A percentile compares a stretch with the other conserved stretches of the same genome.
phyloP scores from a whole-genome alignment of 2,113 vertebrate species.

The Neolamprologus falcicula region DNA sequence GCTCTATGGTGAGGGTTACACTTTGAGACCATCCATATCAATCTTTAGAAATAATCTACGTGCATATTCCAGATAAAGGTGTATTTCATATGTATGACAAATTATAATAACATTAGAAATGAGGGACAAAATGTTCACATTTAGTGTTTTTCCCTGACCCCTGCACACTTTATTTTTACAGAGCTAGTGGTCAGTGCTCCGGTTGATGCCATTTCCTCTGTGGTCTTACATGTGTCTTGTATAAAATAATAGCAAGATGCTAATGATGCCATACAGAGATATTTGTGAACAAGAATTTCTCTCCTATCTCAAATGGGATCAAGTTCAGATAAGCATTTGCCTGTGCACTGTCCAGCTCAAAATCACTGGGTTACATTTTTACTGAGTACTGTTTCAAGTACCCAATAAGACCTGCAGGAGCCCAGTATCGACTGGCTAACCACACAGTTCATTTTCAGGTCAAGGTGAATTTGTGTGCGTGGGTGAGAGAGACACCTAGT shows the following conservation, averaged over 20 bases:
- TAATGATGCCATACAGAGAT: neutral
- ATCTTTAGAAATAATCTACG: neutral
- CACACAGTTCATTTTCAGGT: slow-evolving; percentile 19
- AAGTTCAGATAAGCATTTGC: neutral
- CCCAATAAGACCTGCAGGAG: neutral
- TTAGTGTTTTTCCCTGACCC: neutral
- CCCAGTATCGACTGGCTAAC: neutral
- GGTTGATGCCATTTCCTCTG: fast-evolving
- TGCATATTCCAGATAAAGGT: neutral
- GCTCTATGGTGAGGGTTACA: neutral
- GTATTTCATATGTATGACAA: neutral
- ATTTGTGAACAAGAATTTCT: neutral
- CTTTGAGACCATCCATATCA: neutral
- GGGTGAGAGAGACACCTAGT: neutral
- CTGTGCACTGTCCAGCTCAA: neutral
- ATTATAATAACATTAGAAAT: neutral
- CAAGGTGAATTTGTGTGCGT: slow-evolving; percentile 12
- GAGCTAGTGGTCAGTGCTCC: neutral
- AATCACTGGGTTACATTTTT: neutral
- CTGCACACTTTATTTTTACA: neutral
- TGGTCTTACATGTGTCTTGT: neutral
- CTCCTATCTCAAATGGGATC: neutral
- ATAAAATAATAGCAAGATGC: neutral
- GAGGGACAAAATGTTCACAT: neutral
- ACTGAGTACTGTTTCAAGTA: neutral